Base-by-base conservation (phyloP, 1,140 invertebrate species). In the Scaptomyza hsui region DNA sequence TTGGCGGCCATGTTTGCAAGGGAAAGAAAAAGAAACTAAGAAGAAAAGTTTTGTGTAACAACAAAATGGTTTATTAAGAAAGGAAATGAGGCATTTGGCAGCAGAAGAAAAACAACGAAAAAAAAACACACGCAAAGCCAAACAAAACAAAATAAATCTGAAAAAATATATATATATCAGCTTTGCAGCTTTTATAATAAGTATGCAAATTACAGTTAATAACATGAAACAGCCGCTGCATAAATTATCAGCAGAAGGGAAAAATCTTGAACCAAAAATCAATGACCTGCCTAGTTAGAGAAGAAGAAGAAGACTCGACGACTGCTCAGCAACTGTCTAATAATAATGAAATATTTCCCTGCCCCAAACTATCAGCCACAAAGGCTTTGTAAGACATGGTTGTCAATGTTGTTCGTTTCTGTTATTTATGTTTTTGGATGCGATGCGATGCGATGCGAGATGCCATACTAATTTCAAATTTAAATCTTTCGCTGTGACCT, bases 341-440 rank as follows among this genome's bases (percentile, higher is more conserved):
- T 89, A 89, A 86, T 89, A 89, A 89, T 89, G 86, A 89, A 89
- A 89, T 89, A 89, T 89, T 75, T 72, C 62, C 67, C 26, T 29
- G 61, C 63, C 18, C 55, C 56, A 42, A 45, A 45, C 62, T 71
- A 44, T 47, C 19, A 21, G 49, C 24, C 41, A 61, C 49, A 64
- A 75, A 59, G 60, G 18, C 26, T 37, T 57, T 65, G 42, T 57
- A 56, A 64, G 53, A 57, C 44, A 47, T 64, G 24, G 13, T 62
- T 26, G 48, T 71, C 24, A 68, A 67, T 59, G 59, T 49, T 45
- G 57, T 60, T 24, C 39, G 53, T 41, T 71, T 61, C 51, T 55
- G 53, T 78, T 72, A 72, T 80, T 80, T 79, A 72, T 80, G 77
- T 70, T 57, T 65, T 51, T 63, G 29, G 51, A 63, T 57, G 44